Evolutionary conservation across 2,113 vertebrate genomes (phyloP), one percentile per base, ranked within the genome.

Genomic region (Lophochroa leadbeateri): DNA sequence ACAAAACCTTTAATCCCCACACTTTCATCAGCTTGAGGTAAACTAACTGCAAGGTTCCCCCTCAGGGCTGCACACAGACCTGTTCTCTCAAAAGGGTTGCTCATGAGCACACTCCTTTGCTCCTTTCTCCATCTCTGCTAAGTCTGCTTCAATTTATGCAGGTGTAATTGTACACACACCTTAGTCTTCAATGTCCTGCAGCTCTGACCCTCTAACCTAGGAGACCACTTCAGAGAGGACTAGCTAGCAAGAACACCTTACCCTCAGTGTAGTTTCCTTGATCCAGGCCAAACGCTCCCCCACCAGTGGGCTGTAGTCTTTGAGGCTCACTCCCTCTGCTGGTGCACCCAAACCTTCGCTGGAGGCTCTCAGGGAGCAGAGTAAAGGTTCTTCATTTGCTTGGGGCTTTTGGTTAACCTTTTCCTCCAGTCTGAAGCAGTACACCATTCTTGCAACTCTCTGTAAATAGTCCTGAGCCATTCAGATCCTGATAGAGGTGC

Each of bases 311-410:
- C 83, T 9, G 19, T 1, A 90, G 89, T 74, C 91, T 85, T 71
- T 52, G 96, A 95, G 81, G 80, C 94, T 96, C 95, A 91, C 97
- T 96, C 95, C 93, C 96, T 95, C 96, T 96, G 93, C 90, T 97
- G 94, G 94, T 69, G 67, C 81, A 82, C 79, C 76, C 2, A 28
- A 79, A 83, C 69, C 2, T 79, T 80, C 44, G 74, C n/a, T 43
- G 64, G 74, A 31, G 43, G 64, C 41, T 18, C 69, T 49, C 69
- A 5, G 44, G 70, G 41, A 92, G 58, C 57, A 85, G 68, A 85
- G 44, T 11, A 61, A 23, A 67, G 37, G 4, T 23, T 19, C 28
- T 10, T 81, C 6, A 37, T 44, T 53, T 29, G 13, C 12, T 4
- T 57, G 17, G 52, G 29, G 47, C 41, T 96, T 88, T 35, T 41